Percentiles rank a stretch among this genome's conserved stretches.
Evolutionary conservation across 2,797 vertebrate genomes (phyloP).

Genomic region (Hephaestus fuliginosus): DNA sequence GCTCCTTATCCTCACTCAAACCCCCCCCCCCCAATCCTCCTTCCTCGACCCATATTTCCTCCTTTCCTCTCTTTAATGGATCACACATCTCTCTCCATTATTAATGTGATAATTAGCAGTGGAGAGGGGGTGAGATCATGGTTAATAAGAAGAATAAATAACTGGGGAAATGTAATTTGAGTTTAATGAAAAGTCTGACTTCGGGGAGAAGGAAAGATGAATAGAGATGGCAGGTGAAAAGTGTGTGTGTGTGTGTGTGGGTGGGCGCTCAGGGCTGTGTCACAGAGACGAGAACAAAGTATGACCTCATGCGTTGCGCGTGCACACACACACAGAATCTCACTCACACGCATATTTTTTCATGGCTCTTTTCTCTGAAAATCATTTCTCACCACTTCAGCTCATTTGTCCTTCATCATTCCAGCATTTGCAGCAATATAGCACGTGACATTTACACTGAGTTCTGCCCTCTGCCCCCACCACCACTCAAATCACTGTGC

Average conservation of each 20-base stretch:
- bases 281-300: conserved; percentile 53
- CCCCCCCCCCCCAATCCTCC: conserved; percentile 36
- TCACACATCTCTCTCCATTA: conserved; percentile 79
- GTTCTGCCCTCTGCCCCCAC: conserved; percentile 16
- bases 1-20: conserved; percentile 49
- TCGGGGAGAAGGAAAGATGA: conserved; percentile 56
- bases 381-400: neutral
- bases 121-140: conserved; percentile 79
- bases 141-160: conserved; percentile 86
- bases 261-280: conserved; percentile 30
- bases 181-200: conserved; percentile 82
- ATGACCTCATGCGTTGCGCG: conserved; percentile 74
- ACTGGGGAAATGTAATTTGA: conserved; percentile 82
- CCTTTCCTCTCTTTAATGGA: conserved; percentile 68
- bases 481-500: conserved; percentile 2
- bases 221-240: conserved; percentile 47
- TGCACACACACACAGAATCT: neutral
- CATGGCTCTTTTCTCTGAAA: conserved; percentile 21
- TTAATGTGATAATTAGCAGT: conserved; percentile 87
- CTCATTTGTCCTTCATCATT: conserved; percentile 32
- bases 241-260: conserved; percentile 25
- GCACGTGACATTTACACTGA: conserved; percentile 34
- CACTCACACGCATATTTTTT: conserved; percentile 4
- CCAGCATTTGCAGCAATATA: conserved; percentile 20
- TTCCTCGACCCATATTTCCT: conserved; percentile 64